phyloP scores from a whole-genome alignment of 1,140 invertebrate species.

The Bombus waltoni region DNA sequence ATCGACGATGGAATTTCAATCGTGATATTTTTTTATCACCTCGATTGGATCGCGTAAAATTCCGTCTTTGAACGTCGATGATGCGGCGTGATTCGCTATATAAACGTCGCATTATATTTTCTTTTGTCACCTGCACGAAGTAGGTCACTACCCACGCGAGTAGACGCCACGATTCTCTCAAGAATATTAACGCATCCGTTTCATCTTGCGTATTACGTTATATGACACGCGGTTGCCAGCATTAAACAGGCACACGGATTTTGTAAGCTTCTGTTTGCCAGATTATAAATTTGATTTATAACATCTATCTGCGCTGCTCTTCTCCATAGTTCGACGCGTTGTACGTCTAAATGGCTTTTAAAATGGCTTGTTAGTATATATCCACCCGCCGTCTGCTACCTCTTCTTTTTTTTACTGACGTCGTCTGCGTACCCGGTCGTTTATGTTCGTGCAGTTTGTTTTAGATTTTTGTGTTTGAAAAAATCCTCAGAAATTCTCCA shows the following conservation, averaged over 20 bases:
- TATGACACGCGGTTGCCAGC: neutral
- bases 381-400: no score
- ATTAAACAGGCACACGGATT: neutral
- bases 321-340: no score
- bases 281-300: no score
- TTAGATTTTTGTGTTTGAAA: no score
- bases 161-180: constrained; percentile 11
- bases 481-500: no score
- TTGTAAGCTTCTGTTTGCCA: neutral
- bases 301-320: no score
- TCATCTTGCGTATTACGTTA: constrained; percentile 4
- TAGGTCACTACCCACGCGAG: constrained; percentile 12
- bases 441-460: no score
- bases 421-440: no score
- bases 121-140: constrained; percentile 50
- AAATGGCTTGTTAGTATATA: no score
- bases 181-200: constrained; percentile 67
- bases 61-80: neutral
- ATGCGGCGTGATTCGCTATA: neutral
- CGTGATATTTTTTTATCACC: neutral
- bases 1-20: constrained; percentile 9
- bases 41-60: neutral
- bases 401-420: no score
- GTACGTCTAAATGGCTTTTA: no score
- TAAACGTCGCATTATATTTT: neutral